phyloP scores from a whole-genome alignment of 1,140 invertebrate species.

The Alviniconcha marisindica region DNA sequence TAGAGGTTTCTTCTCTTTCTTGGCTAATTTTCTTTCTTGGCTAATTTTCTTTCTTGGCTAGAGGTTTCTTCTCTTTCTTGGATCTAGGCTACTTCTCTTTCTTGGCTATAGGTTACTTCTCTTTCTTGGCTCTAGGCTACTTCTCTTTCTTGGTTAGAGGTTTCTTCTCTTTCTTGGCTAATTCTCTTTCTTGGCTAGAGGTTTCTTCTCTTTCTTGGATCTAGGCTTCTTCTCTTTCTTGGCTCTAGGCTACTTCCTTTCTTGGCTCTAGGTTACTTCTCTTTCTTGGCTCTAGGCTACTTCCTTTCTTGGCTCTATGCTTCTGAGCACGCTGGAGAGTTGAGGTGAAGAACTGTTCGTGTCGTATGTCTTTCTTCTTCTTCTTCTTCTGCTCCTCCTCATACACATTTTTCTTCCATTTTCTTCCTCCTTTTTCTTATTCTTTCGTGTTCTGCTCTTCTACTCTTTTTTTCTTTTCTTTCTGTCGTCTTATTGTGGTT shows the following conservation, averaged over 20 bases:
- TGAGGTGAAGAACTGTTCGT: too few relatives aligned
- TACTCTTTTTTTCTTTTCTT: too few relatives aligned
- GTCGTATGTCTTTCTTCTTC: too few relatives aligned
- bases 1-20: not conserved
- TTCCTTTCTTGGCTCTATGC: too few relatives aligned
- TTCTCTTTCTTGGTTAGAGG: not conserved
- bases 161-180: slow-evolving; percentile 12
- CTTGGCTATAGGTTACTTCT: not conserved
- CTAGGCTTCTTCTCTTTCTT: not conserved
- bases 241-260: too few relatives aligned
- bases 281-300: too few relatives aligned
- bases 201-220: not conserved
- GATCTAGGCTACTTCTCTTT: not conserved
- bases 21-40: too few relatives aligned
- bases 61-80: not conserved
- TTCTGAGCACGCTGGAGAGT: too few relatives aligned
- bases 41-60: too few relatives aligned
- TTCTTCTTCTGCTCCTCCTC: not conserved
- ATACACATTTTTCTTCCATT: not conserved
- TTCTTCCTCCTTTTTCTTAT: not conserved
- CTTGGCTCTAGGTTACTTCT: not conserved
- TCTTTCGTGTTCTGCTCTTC: too few relatives aligned
- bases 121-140: not conserved
- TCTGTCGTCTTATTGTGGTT: not conserved
- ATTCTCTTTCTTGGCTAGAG: not conserved